Base-by-base conservation (phyloP, 1,140 invertebrate genomes). In the Chironomus striatipennis region DNA sequence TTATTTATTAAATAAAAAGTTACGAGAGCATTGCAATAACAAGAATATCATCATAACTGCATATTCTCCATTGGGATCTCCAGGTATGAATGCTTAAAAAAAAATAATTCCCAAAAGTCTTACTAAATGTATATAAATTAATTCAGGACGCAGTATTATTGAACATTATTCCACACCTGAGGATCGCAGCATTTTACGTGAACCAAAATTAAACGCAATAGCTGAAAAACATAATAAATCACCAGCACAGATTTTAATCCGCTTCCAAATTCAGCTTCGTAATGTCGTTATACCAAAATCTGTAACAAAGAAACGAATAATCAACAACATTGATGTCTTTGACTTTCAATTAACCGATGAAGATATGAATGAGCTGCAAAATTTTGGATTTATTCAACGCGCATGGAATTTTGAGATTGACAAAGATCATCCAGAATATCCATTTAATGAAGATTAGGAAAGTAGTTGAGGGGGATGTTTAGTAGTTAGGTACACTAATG, bases 231-330 rank as follows among this genome's bases (percentile, higher is more conserved):
- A 90, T 77, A 86, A 86, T 0, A 92, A 91, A 78, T 86, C 86
- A 12, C 82, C 88, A 0, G 88, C 90, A 5, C 90, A 93, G 80
- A 77, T 88, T 88, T 18, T 81, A 86, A 79, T 85, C 81, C 82
- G 76, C 88, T 79, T 88, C 90, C 80, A 83, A 81, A 79, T 81
- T 75, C 77, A 91, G 85, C 78, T 91, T 72, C 90, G 93, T 77
- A 84, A 89, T 73, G 90, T 88, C 5, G 84, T 91, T 0, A 92
- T 95, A 77, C 92, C 93, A 2, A 95, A 95, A 80, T 92, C 90
- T 3, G 87, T 90, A 1, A 92, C 85, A 0, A 87, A 88, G 77
- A 83, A 84, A 1, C 85, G 92, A 65, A 90, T 95, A 65, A 80
- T 83, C 73, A 85, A 90, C 77, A 95, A 95, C 79, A 83, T 89